Conservation (phyloP, 2,113 vertebrate genomes). For the Rhipidura dahli region DNA sequence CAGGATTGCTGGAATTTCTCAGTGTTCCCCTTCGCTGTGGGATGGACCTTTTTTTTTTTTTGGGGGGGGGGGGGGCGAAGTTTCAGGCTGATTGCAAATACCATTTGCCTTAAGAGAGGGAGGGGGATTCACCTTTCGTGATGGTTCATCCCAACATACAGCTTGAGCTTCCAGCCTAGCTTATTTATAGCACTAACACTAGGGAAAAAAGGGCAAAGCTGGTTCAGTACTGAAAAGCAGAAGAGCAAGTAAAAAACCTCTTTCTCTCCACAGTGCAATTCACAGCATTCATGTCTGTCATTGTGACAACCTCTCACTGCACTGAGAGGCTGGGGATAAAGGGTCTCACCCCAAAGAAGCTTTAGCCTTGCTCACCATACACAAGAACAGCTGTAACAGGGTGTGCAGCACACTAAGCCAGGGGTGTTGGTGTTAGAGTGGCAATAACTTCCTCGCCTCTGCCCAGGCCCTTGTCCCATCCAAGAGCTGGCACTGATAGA, state of each 20-base stretch:
- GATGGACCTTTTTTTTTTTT: background rate
- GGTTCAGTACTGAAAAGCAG: background rate
- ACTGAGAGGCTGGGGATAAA: background rate
- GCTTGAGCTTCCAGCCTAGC: background rate
- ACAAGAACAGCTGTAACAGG: background rate
- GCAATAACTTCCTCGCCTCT: background rate
- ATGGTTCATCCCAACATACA: background rate
- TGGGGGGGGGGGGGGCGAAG: fast-evolving
- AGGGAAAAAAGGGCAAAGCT: background rate
- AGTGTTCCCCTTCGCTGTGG: background rate
- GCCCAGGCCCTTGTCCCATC: background rate
- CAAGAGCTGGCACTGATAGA: background rate
- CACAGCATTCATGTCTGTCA: background rate
- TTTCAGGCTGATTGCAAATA: background rate
- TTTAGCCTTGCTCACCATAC: background rate
- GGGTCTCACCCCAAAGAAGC: background rate
- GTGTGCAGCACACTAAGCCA: background rate
- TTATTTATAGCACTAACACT: background rate
- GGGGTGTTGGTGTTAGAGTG: background rate
- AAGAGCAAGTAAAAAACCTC: background rate
- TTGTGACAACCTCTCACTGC: background rate
- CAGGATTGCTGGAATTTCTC: background rate
- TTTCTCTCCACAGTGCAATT: background rate
- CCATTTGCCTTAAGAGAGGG: background rate
- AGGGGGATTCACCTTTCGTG: background rate